phyloP scores from a whole-genome alignment of 2,113 vertebrate genomes.

The Lutjanus erythropterus region DNA sequence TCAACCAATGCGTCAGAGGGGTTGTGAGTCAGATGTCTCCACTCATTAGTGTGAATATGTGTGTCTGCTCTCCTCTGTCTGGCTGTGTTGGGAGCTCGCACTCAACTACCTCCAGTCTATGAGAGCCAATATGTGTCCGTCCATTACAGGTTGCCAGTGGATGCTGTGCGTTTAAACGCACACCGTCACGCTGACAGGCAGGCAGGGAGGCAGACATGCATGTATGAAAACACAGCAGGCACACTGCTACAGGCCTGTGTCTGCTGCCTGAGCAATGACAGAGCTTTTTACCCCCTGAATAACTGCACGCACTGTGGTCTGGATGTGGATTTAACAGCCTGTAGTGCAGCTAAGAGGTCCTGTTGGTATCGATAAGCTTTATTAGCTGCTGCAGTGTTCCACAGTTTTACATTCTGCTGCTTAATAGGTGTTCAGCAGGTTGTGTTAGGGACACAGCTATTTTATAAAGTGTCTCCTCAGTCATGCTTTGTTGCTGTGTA shows the following conservation, averaged over 20 bases:
- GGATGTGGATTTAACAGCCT: conserved; percentile 37
- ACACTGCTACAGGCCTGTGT: conserved; percentile 15
- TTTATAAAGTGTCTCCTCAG: neutral
- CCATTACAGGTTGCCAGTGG: conserved; percentile 43
- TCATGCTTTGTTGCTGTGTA: neutral
- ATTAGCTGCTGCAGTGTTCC: conserved; percentile 9
- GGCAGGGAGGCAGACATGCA: conserved; percentile 5
- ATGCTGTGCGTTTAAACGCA: conserved; percentile 45
- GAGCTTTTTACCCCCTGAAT: conserved; percentile 22
- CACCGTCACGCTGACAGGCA: conserved; percentile 31
- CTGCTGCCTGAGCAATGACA: conserved; percentile 15
- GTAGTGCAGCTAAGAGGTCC: conserved; percentile 7
- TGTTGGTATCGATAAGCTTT: conserved; percentile 29
- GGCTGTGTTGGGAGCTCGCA: conserved; percentile 25
- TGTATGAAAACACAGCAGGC: conserved; percentile 38
- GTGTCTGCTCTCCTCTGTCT: neutral
- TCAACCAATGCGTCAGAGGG: conserved; percentile 22
- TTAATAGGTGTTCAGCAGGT: neutral
- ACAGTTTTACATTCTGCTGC: conserved; percentile 12
- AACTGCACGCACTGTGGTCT: neutral
- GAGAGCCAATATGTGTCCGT: conserved; percentile 19
- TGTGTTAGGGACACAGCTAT: neutral
- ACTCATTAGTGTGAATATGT: conserved; percentile 15
- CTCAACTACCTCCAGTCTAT: conserved; percentile 9
- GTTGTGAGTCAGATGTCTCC: conserved; percentile 25